Evolutionary conservation across 2,113 vertebrate species (phyloP).

Genomic region (Eptesicus fuscus): DNA sequence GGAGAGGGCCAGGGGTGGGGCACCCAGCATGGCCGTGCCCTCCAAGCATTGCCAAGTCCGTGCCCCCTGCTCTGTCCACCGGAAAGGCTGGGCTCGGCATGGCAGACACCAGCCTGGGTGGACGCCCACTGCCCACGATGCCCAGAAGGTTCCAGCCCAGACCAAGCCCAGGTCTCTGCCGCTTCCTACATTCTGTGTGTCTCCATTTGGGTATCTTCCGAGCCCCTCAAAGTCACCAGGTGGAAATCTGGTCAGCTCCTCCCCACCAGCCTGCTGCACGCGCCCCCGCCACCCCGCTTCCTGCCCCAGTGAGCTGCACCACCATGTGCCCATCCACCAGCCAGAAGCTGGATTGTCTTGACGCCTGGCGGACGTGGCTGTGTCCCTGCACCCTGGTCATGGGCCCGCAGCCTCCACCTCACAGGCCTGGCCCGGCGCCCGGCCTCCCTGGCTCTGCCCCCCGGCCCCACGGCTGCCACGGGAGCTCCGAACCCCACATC

Average conservation of each 20-base stretch:
- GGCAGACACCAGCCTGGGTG: too few species aligned
- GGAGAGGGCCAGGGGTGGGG: accelerated
- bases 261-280: background rate
- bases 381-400: background rate
- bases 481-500: background rate
- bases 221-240: background rate
- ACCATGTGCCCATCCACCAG: accelerated
- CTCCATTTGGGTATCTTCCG: accelerated
- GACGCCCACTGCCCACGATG: accelerated
- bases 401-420: accelerated
- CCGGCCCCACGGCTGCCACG: background rate
- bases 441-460: too few species aligned
- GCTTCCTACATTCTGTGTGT: accelerated
- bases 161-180: background rate
- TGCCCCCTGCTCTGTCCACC: accelerated
- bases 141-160: background rate
- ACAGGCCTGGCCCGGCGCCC: accelerated
- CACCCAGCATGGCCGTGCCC: accelerated
- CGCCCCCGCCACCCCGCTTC: background rate
- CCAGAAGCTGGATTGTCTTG: background rate
- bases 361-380: accelerated
- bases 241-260: background rate
- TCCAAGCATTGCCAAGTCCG: accelerated
- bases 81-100: background rate
- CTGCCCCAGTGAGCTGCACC: too few species aligned